Evolutionary conservation across 2,797 vertebrate genomes (phyloP).

Genomic region (Nyctibius grandis): DNA sequence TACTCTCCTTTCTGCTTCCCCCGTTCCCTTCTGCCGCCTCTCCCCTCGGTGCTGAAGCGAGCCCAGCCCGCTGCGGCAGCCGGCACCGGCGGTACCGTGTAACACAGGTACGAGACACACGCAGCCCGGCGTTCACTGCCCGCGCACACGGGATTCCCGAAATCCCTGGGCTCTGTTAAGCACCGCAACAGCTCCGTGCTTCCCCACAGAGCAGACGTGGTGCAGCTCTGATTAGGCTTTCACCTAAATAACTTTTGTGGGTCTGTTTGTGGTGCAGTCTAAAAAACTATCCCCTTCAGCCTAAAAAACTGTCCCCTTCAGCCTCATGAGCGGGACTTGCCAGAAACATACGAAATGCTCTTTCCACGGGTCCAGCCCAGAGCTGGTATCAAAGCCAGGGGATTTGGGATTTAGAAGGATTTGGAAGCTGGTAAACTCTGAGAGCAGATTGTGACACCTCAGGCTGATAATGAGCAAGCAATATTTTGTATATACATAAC

Average conservation of each 20-base stretch:
- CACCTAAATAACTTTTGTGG: neutral
- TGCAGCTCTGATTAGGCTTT: neutral
- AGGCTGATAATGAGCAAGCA: neutral
- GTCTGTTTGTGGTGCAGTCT: neutral
- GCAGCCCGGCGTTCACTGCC: neutral
- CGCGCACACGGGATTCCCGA: rapidly evolving
- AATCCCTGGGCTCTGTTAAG: neutral
- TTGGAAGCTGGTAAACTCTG: neutral
- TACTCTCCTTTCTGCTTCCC: rapidly evolving
- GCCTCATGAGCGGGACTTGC: neutral
- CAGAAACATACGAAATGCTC: neutral
- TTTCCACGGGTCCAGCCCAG: neutral
- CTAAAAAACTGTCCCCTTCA: neutral
- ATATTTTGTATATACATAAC: neutral
- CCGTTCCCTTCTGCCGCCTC: neutral
- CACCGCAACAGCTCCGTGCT: rapidly evolving
- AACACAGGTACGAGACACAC: neutral
- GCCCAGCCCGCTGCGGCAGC: neutral
- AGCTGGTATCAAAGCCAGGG: neutral
- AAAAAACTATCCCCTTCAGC: neutral
- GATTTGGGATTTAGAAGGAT: neutral
- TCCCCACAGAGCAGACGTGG: neutral
- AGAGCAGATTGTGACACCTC: neutral
- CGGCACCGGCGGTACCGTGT: neutral
- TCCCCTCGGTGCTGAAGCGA: too few species aligned